These are phyloP conservation scores for Corythornis madagascariensis DNA, from an alignment of 2,113 vertebrate species.

Conservation along the genomic window DNA sequence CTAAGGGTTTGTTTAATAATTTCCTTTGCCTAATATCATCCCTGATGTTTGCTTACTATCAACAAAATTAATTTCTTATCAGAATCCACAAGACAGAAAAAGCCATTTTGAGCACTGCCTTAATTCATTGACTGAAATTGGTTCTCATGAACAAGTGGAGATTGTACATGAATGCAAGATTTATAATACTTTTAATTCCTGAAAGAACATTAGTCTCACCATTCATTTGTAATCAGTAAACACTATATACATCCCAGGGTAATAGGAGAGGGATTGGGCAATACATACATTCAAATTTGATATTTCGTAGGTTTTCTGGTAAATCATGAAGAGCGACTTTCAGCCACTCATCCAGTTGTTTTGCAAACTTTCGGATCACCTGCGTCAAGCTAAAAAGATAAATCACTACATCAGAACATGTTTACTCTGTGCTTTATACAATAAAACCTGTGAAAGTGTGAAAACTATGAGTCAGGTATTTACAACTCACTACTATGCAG, in stretches of 20 bases:
- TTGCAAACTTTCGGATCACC: constrained; percentile 98
- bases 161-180: background rate
- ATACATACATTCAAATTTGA: constrained; percentile 95
- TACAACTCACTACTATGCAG: background rate
- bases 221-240: constrained; percentile 2
- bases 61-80: constrained; percentile 54
- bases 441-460: background rate
- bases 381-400: constrained; percentile 88
- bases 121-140: background rate
- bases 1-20: constrained; percentile 67
- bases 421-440: background rate
- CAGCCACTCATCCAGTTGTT: constrained; percentile 98
- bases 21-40: constrained; percentile 60
- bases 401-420: background rate
- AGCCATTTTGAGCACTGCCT: background rate
- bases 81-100: background rate
- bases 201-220: constrained; percentile 11
- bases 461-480: background rate
- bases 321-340: constrained; percentile 97
- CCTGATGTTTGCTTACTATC: constrained; percentile 58
- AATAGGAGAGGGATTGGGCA: background rate
- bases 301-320: constrained; percentile 96
- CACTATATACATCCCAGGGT: background rate
- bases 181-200: background rate
- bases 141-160: background rate